Conservation (phyloP, 2,113 vertebrate genomes). For the Hyperoodon ampullatus region DNA sequence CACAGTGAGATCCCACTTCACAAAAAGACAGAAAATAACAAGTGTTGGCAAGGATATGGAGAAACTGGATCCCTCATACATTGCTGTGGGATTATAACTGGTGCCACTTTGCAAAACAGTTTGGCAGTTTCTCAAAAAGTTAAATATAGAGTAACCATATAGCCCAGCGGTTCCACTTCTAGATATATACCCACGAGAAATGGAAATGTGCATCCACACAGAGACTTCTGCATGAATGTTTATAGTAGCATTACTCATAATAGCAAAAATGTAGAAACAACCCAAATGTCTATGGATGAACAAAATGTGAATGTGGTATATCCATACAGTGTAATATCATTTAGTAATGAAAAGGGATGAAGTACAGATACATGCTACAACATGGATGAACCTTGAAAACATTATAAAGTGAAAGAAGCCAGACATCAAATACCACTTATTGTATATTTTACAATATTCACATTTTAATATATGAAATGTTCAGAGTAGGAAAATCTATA, state of each 20-base stretch:
- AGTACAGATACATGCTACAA: background rate
- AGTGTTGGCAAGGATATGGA: background rate
- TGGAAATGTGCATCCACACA: background rate
- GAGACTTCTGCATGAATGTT: background rate
- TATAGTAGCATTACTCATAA: background rate
- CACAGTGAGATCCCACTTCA: background rate
- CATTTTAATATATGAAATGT: background rate
- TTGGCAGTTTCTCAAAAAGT: slow-evolving; percentile 23
- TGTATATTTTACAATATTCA: background rate
- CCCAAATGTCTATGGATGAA: background rate
- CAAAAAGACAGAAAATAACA: background rate
- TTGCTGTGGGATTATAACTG: background rate
- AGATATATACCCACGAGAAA: background rate
- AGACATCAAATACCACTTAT: background rate
- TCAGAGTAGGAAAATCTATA: background rate
- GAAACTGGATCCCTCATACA: background rate
- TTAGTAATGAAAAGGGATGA: slow-evolving; percentile 10
- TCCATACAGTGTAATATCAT: background rate
- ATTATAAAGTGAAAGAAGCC: background rate
- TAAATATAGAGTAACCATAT: background rate
- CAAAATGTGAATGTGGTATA: background rate
- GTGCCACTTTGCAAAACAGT: background rate
- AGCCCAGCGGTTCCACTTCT: background rate
- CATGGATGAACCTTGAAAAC: background rate
- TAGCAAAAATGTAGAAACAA: background rate